A percentile compares a stretch with the other conserved stretches of the same genome.
These are phyloP conservation scores for Ennomos fuscantarius DNA, from an alignment of 2,888 invertebrate species.

Conservation along the genomic window DNA sequence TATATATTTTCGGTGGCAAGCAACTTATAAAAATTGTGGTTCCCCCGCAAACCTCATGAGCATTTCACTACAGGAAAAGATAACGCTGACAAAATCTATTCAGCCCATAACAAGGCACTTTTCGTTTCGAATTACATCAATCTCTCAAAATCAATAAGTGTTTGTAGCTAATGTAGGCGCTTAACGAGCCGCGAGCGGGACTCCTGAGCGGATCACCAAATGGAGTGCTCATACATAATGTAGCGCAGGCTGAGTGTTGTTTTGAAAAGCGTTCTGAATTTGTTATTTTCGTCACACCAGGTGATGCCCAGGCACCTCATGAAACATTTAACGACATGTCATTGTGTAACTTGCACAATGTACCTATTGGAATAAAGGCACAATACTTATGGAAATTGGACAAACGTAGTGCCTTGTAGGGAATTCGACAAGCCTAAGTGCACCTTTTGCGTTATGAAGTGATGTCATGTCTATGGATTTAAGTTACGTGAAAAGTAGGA, in stretches of 20 bases:
- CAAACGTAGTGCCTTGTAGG: constrained; percentile 14
- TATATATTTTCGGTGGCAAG: too few species aligned
- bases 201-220: constrained; percentile 84
- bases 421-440: constrained; percentile 7
- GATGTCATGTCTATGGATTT: not conserved
- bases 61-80: constrained; percentile 10
- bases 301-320: constrained; percentile 78
- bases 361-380: constrained; percentile 10
- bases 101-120: constrained; percentile 34
- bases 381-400: constrained; percentile 18
- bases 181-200: constrained; percentile 83
- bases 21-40: too few species aligned
- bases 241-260: constrained; percentile 82
- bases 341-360: constrained; percentile 45
- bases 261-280: constrained; percentile 84
- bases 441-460: not conserved
- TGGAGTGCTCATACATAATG: constrained; percentile 86
- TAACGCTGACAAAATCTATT: constrained; percentile 23
- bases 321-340: constrained; percentile 79
- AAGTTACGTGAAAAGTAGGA: too few species aligned
- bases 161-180: constrained; percentile 83
- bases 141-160: constrained; percentile 82
- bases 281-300: constrained; percentile 83
- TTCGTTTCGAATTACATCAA: constrained; percentile 72
- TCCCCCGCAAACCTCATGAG: constrained; percentile 10